Evolutionary conservation across 35 echinoderm and acorn worm species (phyloP), one percentile per base, ranked within the genome.

Genomic region (Heliocidaris erythrogramma): DNA sequence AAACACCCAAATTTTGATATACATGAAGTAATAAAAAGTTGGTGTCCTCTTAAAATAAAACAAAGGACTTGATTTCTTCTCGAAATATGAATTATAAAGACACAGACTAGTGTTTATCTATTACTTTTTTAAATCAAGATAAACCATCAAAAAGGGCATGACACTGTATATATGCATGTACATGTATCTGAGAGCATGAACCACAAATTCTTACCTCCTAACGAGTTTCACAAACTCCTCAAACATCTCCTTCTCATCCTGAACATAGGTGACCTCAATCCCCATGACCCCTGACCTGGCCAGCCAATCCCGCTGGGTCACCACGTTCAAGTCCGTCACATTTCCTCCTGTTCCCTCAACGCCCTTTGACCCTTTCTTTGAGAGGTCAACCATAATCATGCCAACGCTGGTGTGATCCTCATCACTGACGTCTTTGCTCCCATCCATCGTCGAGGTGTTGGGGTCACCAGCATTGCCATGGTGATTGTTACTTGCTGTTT

Each of bases 171-270:
- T 10, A 53, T 53, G 8, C 8, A 10, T 10, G 50, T 10, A 10
- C 6, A 53, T 53, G 50, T 56, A 56, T 10, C 10, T 56, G 52
- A 14, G 10, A 56, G 52, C 14, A 13, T 56, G 2, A 13, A 56
- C 11, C 52, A 13, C 52, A 12, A 56, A 56, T 2, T 94, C 97
- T 97, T 78, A 99, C 98, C 94, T 99, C 30, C 94, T 95, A 21
- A 99, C 47, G 32, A 99, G 48, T 47, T 49, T 93, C 5, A 99
- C 88, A 86, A 99, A 30, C 49, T 99, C 96, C 59, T 99, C 95
- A 60, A 99, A 94, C 60, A 99, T 94, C 7, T 78, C 94, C 48
- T 93, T 93, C 85, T 99, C 98, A 16, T 95, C 71, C 5, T 85
- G 35, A 35, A 96, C 98, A 47, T 95, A 94, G 17, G 49, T 95